Conservation (phyloP, 1,140 invertebrate genomes). For the Aplysia californica region DNA sequence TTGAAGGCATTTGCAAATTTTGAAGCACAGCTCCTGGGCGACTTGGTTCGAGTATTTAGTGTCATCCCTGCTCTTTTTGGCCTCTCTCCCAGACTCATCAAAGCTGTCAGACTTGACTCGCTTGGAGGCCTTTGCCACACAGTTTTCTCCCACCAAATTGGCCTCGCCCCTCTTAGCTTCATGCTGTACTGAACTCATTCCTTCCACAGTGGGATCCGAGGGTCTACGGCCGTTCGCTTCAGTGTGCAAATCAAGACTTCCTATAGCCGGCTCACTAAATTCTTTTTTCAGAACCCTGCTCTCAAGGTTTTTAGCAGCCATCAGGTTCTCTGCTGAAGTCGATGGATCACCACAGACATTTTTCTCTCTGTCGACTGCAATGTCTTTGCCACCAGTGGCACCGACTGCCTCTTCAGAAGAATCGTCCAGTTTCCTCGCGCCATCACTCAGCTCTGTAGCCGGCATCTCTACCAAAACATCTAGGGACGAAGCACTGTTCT, state of each 20-base stretch:
- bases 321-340: too few species aligned
- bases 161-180: too few species aligned
- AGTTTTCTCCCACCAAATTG: constrained; percentile 18
- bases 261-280: constrained; percentile 6
- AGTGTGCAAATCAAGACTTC: background rate
- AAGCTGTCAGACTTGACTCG: constrained; percentile 15
- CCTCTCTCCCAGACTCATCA: constrained; percentile 21
- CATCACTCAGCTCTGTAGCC: too few species aligned
- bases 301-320: background rate
- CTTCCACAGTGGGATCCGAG: too few species aligned
- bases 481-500: too few species aligned
- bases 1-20: constrained; percentile 80
- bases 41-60: background rate
- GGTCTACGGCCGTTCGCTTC: background rate
- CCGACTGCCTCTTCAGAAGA: too few species aligned
- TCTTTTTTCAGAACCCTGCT: constrained; percentile 12
- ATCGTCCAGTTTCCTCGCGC: too few species aligned
- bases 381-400: background rate
- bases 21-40: constrained; percentile 74
- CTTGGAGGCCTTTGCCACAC: constrained; percentile 17
- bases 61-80: constrained; percentile 21
- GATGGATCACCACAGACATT: too few species aligned
- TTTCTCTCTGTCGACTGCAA: background rate
- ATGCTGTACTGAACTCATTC: too few species aligned
- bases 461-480: too few species aligned